These are phyloP conservation scores for Microcebus ravelobensis DNA, from an alignment of 2,113 vertebrate species.

Conservation along the genomic window DNA sequence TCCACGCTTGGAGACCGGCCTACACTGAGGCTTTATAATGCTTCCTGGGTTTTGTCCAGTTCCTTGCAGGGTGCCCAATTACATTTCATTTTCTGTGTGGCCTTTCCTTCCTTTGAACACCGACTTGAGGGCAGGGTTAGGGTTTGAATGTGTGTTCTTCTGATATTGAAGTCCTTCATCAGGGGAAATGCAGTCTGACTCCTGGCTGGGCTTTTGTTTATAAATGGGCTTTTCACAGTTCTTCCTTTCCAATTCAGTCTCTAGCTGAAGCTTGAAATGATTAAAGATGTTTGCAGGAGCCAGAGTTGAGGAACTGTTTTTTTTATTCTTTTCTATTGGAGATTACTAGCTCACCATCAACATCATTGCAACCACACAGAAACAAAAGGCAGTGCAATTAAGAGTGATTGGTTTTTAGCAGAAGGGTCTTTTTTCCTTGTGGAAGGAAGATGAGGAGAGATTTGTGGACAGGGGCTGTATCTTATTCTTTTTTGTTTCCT, in stretches of 20 bases:
- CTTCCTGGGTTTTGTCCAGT: constrained; percentile 1
- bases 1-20: neutral
- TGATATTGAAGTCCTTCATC: neutral
- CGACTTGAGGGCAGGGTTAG: neutral
- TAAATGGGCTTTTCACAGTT: constrained; percentile 51
- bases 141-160: constrained; percentile 38
- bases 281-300: constrained; percentile 35
- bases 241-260: constrained; percentile 33
- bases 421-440: neutral
- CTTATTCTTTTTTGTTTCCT: constrained; percentile 8
- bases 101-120: constrained; percentile 36
- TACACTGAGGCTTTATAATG: neutral
- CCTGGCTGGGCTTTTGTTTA: constrained; percentile 44
- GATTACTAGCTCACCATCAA: neutral
- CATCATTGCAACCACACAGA: neutral
- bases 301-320: neutral
- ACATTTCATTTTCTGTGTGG: constrained; percentile 5
- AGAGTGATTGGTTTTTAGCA: neutral
- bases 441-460: neutral
- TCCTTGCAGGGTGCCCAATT: constrained; percentile 48
- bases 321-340: neutral
- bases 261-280: constrained; percentile 54
- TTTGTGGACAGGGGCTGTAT: neutral
- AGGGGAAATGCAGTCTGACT: neutral
- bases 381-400: neutral